A percentile compares a stretch with the other conserved stretches of the same genome.
Conservation (phyloP, 2,888 invertebrate genomes). For the Archaeoteleia sp. region DNA sequence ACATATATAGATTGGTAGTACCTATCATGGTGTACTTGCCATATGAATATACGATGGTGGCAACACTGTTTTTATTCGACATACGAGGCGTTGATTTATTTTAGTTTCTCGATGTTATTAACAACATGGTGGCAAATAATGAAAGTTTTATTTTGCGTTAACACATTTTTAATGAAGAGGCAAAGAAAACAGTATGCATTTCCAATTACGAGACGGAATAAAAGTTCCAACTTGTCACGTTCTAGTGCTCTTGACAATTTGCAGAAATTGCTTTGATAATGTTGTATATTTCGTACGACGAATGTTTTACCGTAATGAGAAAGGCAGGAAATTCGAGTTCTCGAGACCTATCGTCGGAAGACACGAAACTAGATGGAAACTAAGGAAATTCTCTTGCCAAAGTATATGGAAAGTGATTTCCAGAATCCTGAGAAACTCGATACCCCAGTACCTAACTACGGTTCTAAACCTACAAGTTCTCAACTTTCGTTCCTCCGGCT, state of each 20-base stretch:
- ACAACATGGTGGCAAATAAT: no score
- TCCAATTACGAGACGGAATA: constrained; percentile 35
- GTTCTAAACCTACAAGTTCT: constrained; percentile 14
- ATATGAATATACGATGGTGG: no score
- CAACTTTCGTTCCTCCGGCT: constrained; percentile 28
- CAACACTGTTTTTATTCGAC: no score
- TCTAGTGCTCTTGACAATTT: constrained; percentile 15
- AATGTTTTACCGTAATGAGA: constrained; percentile 35
- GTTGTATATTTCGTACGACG: constrained; percentile 21
- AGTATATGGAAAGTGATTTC: constrained; percentile 51
- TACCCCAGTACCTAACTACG: constrained; percentile 27
- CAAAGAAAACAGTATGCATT: no score
- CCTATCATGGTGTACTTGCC: no score
- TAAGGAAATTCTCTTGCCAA: constrained; percentile 34
- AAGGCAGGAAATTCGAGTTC: constrained; percentile 32
- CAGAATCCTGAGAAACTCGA: constrained; percentile 38
- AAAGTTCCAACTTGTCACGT: constrained; percentile 2
- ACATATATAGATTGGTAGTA: no score
- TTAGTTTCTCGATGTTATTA: no score
- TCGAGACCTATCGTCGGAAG: constrained; percentile 33
- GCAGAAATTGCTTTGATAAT: constrained; percentile 29
- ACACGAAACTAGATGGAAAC: constrained; percentile 42
- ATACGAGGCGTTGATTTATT: no score
- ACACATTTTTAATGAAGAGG: no score
- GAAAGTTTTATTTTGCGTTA: no score